Evolutionary conservation across 1,140 invertebrate genomes (phyloP), one percentile per base, ranked within the genome.

Genomic region (Samia ricini): DNA sequence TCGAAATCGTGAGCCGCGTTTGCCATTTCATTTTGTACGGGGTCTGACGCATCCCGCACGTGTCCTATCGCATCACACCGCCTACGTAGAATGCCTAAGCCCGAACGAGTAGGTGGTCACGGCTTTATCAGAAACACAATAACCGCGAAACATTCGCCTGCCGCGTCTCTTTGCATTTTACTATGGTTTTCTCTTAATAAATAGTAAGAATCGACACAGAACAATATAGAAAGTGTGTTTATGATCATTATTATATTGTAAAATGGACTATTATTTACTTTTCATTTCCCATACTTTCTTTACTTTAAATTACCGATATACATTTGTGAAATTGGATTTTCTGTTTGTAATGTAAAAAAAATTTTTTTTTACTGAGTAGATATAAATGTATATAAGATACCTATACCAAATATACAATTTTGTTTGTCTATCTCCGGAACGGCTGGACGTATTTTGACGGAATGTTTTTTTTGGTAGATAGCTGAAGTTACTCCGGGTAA

Each of bases 61-160:
- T 42, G 33, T 36, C 33, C 5, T 42, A 42, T 42, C 33, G 33
- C 33, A 42, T 42, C 33, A 15, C 33, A 42, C 33, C 33, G 33
- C 33, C 33, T 42, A 42, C 33, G 33, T 42, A 42, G 33, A 42
- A 42, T 42, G 33, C 33, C 33, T 42, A 42, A 42, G 33, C 15
- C 15, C 15, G 33, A 42, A 42, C 33, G 33, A 42, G 52, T 55
- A 55, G 52, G 52, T 55, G 52, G 52, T 55, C 52, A 55, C 52
- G 52, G 52, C 22, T 55, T 55, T 55, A 55, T 55, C 52, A 42
- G 33, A 42, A 42, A 42, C 33, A 55, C 52, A 55, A 55, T 55
- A 55, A 22, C 20, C 12, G 18, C 52, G 22, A 10, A 23, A 24
- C 7, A n/a, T 55, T 55, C 24, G 22, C 52, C n/a, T 55, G n/a